Evolutionary conservation across 2,113 vertebrate genomes (phyloP).

Genomic region (Sula dactylatra): DNA sequence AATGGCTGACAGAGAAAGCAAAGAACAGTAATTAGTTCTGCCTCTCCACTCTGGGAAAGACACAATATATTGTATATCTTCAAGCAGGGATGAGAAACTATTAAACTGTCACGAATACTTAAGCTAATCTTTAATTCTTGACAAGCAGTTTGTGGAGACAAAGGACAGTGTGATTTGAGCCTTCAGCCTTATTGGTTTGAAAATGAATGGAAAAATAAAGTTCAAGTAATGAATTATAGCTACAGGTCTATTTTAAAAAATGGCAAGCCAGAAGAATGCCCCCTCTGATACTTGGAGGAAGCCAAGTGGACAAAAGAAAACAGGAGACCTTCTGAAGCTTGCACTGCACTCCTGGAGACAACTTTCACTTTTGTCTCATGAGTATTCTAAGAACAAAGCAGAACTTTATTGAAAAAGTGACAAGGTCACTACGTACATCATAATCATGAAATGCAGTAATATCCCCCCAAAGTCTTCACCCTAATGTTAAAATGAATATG

Average conservation of each 20-base stretch:
- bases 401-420: not conserved
- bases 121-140: not conserved
- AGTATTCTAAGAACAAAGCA: not conserved
- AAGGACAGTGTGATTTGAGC: not conserved
- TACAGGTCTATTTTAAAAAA: not conserved
- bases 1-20: not conserved
- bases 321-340: not conserved
- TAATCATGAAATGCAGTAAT: not conserved
- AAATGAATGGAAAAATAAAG: not conserved
- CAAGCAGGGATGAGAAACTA: not conserved
- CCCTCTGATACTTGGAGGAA: not conserved
- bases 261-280: not conserved
- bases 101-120: conserved; percentile 1
- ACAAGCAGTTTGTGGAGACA: not conserved
- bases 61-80: not conserved
- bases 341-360: not conserved
- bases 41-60: not conserved
- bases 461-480: not conserved
- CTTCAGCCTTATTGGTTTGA: not conserved
- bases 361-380: not conserved
- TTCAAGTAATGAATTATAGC: not conserved
- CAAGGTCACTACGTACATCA: not conserved
- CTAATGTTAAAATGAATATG: not conserved
- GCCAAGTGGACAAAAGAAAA: not conserved
- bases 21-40: not conserved